phyloP scores from a whole-genome alignment of 2,797 vertebrate genomes.

The Dipus sagitta region DNA sequence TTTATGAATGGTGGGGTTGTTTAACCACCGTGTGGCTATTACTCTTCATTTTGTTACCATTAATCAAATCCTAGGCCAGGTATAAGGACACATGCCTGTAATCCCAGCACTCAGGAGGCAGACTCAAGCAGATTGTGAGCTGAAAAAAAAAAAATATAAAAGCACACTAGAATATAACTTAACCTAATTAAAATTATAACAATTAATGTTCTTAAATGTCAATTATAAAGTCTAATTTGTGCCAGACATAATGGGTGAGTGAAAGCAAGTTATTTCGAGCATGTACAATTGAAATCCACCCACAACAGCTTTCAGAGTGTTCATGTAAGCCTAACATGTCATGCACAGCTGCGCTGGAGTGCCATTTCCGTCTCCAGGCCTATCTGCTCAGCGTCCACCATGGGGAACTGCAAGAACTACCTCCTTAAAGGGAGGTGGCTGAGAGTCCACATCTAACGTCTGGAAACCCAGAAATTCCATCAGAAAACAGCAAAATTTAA shows the following conservation, averaged over 20 bases:
- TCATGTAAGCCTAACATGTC: neutral
- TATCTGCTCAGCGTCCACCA: neutral
- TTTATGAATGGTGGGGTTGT: constrained; percentile 14
- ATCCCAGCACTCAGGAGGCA: neutral
- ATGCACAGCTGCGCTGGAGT: neutral
- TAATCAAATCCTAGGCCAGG: neutral
- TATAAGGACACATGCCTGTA: neutral
- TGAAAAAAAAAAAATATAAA: neutral
- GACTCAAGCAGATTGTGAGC: neutral
- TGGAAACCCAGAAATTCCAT: constrained; percentile 35
- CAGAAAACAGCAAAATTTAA: constrained; percentile 12
- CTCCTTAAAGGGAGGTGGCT: neutral
- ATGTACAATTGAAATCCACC: neutral
- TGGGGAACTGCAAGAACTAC: neutral
- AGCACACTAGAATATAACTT: neutral
- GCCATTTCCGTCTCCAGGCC: neutral
- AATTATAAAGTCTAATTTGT: constrained; percentile 44
- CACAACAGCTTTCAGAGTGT: neutral
- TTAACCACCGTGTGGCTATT: neutral
- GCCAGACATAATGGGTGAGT: neutral
- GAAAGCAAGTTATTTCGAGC: constrained; percentile 43
- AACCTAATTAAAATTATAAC: neutral
- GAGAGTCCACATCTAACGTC: neutral
- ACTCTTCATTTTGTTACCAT: constrained; percentile 54
- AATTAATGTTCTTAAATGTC: constrained; percentile 35